Evolutionary conservation across 2,113 vertebrate genomes (phyloP).

Genomic region (Butorides virescens): DNA sequence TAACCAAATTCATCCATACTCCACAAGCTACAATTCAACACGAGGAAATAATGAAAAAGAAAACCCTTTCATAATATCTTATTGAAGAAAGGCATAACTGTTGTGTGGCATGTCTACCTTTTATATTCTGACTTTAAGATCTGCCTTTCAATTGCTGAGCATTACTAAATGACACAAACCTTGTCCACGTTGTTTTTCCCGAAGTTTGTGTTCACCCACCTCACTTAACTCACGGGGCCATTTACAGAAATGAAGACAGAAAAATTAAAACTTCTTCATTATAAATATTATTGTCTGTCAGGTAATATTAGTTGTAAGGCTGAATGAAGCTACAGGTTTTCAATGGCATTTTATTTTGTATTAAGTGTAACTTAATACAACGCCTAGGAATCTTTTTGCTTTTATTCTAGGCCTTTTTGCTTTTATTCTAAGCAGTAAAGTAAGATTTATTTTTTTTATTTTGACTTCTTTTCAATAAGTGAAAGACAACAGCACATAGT

Average conservation of each 20-base stretch:
- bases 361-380: not conserved
- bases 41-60: not conserved
- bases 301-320: not conserved
- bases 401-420: not conserved
- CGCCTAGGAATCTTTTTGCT: not conserved
- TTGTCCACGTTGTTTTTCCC: not conserved
- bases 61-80: not conserved
- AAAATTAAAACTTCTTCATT: not conserved
- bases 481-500: not conserved
- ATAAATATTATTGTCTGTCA: not conserved
- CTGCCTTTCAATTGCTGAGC: not conserved
- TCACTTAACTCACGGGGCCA: not conserved
- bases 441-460: not conserved
- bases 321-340: not conserved
- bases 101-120: not conserved
- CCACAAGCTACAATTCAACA: not conserved
- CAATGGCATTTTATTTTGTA: not conserved
- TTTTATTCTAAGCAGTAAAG: not conserved
- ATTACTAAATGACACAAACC: not conserved
- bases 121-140: not conserved
- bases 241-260: not conserved
- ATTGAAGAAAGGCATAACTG: not conserved
- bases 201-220: not conserved
- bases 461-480: not conserved
- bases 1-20: not conserved